Conservation (phyloP, 2,888 invertebrate species). For the Hipparchia semele region DNA sequence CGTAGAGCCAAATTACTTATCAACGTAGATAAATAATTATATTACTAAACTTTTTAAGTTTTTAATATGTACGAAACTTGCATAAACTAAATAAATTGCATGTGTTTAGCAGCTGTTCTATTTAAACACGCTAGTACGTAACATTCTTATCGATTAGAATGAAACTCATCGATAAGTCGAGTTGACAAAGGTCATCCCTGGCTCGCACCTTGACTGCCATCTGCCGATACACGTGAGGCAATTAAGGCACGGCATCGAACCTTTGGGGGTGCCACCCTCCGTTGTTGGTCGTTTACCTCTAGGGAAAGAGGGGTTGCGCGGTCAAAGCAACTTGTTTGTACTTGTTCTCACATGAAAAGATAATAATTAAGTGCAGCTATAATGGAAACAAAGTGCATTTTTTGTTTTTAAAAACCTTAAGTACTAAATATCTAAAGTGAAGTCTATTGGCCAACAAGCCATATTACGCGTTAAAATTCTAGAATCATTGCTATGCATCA, state of each 20-base stretch:
- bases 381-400: slow-evolving; percentile 10
- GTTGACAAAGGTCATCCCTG: slow-evolving; percentile 65
- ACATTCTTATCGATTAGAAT: slow-evolving; percentile 36
- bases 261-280: slow-evolving; percentile 79
- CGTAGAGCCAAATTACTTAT: too few species aligned
- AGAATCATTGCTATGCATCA: too few species aligned
- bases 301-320: slow-evolving; percentile 63
- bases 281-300: slow-evolving; percentile 75
- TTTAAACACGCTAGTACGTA: slow-evolving; percentile 25
- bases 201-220: slow-evolving; percentile 79
- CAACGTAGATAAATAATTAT: too few species aligned
- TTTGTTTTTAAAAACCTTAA: slow-evolving; percentile 14
- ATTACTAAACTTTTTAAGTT: too few species aligned
- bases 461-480: background rate
- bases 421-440: background rate
- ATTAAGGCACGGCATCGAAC: slow-evolving; percentile 65
- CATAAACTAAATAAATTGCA: slow-evolving; percentile 21
- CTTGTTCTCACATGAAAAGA: slow-evolving; percentile 46
- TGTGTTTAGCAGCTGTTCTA: slow-evolving; percentile 30
- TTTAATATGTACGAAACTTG: background rate
- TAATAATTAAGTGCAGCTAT: slow-evolving; percentile 26
- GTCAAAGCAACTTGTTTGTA: slow-evolving; percentile 64
- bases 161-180: slow-evolving; percentile 62
- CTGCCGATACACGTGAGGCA: slow-evolving; percentile 79
- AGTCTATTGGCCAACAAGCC: background rate